Conservation (phyloP, 2,113 vertebrate genomes). For the Ascaphus truei region DNA sequence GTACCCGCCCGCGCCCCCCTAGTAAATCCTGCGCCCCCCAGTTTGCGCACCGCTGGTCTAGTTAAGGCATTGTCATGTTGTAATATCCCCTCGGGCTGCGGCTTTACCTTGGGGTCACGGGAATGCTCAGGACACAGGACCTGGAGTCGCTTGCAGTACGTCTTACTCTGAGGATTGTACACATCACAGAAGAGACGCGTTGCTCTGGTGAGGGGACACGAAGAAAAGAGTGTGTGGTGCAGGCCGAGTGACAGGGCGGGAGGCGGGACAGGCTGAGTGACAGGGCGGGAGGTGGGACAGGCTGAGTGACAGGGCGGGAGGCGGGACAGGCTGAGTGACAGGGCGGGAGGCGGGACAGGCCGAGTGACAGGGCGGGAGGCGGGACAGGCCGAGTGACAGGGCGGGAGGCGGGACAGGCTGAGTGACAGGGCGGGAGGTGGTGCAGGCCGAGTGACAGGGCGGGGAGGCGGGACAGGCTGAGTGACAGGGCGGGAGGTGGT, state of each 20-base stretch:
- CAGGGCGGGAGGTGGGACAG: not conserved
- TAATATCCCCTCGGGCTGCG: too few relatives aligned
- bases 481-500: not conserved
- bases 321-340: not conserved
- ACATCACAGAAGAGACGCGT: conserved; percentile 90
- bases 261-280: not conserved
- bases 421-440: not conserved
- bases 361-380: not conserved
- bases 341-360: not conserved
- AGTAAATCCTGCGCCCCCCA: too few relatives aligned
- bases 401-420: not conserved
- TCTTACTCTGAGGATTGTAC: conserved; percentile 91
- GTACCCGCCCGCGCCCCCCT: too few relatives aligned
- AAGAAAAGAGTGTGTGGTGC: not conserved
- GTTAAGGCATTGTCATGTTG: too few relatives aligned
- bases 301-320: too few relatives aligned
- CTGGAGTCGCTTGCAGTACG: conserved; percentile 89
- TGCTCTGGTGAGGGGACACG: conserved; percentile 59
- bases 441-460: too few relatives aligned
- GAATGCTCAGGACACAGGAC: conserved; percentile 91
- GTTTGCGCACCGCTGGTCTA: too few relatives aligned
- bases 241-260: not conserved
- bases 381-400: not conserved
- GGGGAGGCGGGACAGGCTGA: not conserved
- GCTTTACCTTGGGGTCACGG: conserved; percentile 81